Evolutionary conservation across 1,140 invertebrate species (phyloP).

Genomic region (Euwallacea fornicatus): DNA sequence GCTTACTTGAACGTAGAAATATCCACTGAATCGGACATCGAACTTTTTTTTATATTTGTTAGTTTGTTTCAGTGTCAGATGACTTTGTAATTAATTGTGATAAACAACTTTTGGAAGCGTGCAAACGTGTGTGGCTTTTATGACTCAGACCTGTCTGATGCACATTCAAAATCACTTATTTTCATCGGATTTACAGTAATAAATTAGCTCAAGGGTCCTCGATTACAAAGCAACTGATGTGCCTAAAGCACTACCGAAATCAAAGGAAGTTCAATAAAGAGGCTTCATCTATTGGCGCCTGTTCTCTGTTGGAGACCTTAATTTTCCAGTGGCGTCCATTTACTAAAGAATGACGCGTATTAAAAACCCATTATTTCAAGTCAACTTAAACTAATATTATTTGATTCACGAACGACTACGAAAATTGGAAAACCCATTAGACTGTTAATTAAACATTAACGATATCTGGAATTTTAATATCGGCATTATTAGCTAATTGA

Average conservation of each 20-base stretch:
- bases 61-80: too few relatives aligned
- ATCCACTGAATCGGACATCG: too few relatives aligned
- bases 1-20: too few relatives aligned
- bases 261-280: slow-evolving; percentile 37
- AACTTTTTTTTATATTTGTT: too few relatives aligned
- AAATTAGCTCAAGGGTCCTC: slow-evolving; percentile 26
- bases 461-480: slow-evolving; percentile 5
- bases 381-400: background rate
- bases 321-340: background rate
- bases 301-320: slow-evolving; percentile 28
- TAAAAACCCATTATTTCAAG: background rate
- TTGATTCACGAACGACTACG: background rate
- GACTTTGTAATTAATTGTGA: too few relatives aligned
- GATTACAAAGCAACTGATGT: slow-evolving; percentile 27
- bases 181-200: slow-evolving; percentile 10
- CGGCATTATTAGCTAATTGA: slow-evolving; percentile 4
- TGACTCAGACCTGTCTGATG: too few relatives aligned
- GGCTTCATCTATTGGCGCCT: slow-evolving; percentile 39
- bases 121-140: too few relatives aligned
- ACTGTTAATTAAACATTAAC: slow-evolving; percentile 2
- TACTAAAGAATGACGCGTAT: background rate
- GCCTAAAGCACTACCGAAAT: slow-evolving; percentile 38
- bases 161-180: too few relatives aligned
- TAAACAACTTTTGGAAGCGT: too few relatives aligned
- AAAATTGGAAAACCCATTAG: slow-evolving; percentile 3